A percentile compares a stretch with the other conserved stretches of the same genome.
Conservation (phyloP, 2,888 invertebrate species). For the Alentia gelatinosa region DNA sequence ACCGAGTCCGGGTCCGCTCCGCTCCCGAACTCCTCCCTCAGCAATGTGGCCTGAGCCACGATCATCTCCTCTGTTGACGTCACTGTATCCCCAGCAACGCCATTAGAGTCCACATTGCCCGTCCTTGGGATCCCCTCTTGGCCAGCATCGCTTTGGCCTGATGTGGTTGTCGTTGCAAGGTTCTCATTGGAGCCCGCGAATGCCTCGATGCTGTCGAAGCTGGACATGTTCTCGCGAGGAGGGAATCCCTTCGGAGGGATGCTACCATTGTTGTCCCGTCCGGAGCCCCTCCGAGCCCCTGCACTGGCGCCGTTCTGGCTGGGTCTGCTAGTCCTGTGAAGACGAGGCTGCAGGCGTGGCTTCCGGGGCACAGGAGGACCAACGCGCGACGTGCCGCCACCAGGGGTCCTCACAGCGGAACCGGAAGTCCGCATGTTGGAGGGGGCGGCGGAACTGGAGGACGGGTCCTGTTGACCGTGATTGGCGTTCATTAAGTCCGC, state of each 20-base stretch:
- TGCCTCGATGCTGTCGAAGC: slow-evolving; percentile 75
- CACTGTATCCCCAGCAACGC: neutral
- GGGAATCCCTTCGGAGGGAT: slow-evolving; percentile 53
- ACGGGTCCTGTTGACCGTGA: slow-evolving; percentile 54
- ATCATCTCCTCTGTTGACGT: neutral
- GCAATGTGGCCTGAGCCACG: neutral
- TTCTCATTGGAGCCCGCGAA: slow-evolving; percentile 73
- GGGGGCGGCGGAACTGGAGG: neutral
- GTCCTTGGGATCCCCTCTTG: neutral
- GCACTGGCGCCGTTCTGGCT: neutral
- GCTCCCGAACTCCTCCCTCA: neutral
- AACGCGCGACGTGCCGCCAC: neutral
- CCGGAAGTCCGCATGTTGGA: neutral
- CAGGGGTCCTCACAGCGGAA: neutral
- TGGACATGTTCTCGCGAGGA: slow-evolving; percentile 64
- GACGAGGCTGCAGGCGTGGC: slow-evolving; percentile 10
- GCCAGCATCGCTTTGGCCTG: neutral
- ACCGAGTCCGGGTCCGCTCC: neutral
- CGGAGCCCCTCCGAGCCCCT: neutral
- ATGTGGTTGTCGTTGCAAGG: neutral
- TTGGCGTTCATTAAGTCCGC: slow-evolving; percentile 33
- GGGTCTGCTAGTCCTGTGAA: slow-evolving; percentile 7
- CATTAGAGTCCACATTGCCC: neutral
- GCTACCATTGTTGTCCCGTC: neutral
- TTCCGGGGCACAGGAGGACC: slow-evolving; percentile 26